Evolutionary conservation across 2,888 invertebrate genomes (phyloP).

Genomic region (Drosophila pegasa): DNA sequence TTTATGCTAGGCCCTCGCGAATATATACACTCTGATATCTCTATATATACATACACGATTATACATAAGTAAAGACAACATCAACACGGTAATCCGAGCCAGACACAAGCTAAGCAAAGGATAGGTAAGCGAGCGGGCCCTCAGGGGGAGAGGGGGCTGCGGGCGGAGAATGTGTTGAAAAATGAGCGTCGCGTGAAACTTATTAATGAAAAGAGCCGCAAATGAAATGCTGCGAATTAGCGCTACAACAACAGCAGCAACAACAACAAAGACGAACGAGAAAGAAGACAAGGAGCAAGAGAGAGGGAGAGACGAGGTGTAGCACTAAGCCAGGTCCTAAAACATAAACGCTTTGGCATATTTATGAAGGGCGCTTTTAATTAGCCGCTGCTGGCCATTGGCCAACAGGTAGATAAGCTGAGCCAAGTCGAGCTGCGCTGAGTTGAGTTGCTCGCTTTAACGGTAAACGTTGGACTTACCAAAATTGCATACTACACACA

Average conservation of each 20-base stretch:
- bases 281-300: constrained; percentile 6
- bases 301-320: constrained; percentile 22
- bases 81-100: constrained; percentile 77
- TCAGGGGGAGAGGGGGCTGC: neutral
- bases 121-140: constrained; percentile 11
- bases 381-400: constrained; percentile 25
- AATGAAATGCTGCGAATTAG: constrained; percentile 67
- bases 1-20: constrained; percentile 36
- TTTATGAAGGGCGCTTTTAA: constrained; percentile 27
- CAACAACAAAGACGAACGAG: constrained; percentile 22
- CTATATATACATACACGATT: constrained; percentile 12
- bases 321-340: constrained; percentile 10
- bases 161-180: constrained; percentile 61
- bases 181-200: constrained; percentile 81
- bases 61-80: constrained; percentile 61
- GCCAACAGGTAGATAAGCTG: constrained; percentile 28
- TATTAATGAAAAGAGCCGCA: constrained; percentile 79
- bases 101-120: constrained; percentile 48
- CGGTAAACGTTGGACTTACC: constrained; percentile 69
- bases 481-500: constrained; percentile 48
- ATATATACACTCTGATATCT: neutral
- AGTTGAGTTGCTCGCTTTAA: constrained; percentile 31
- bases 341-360: constrained; percentile 29
- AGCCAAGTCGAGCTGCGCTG: constrained; percentile 6
- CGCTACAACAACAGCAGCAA: constrained; percentile 46